Evolutionary conservation across 2,888 invertebrate species (phyloP).

Genomic region (Chloromyia formosa): DNA sequence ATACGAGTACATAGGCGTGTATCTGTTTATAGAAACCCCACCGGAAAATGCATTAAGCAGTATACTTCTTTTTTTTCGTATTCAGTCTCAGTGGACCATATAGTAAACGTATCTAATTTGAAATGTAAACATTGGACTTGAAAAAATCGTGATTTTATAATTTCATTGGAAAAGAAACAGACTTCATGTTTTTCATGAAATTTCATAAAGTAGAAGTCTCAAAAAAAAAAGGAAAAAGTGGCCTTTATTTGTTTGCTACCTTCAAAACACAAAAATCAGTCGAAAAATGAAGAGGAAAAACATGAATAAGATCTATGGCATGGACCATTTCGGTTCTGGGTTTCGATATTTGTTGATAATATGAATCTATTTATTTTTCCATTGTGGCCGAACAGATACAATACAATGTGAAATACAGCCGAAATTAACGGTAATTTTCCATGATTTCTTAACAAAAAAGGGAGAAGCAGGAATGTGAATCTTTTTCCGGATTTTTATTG

Average conservation of each 20-base stretch:
- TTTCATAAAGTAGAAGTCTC: not conserved
- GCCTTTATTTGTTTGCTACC: conserved; percentile 9
- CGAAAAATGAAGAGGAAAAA: too few species aligned
- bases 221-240: too few species aligned
- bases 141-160: conserved; percentile 51
- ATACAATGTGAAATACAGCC: not conserved
- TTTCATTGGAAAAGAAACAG: conserved; percentile 30
- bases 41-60: conserved; percentile 20
- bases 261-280: not conserved
- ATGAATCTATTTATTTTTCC: not conserved
- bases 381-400: not conserved
- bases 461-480: not conserved
- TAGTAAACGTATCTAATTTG: conserved; percentile 24
- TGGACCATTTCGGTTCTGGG: too few species aligned
- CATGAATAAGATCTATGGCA: too few species aligned
- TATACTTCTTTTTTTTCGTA: not conserved
- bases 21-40: not conserved
- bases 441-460: conserved; percentile 9
- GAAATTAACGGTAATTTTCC: conserved; percentile 25
- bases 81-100: not conserved
- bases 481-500: not conserved
- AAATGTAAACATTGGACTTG: conserved; percentile 48
- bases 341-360: conserved; percentile 10
- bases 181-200: conserved; percentile 30
- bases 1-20: too few species aligned